phyloP scores from a whole-genome alignment of 2,888 invertebrate species.

The Didymodactylos carnosus region DNA sequence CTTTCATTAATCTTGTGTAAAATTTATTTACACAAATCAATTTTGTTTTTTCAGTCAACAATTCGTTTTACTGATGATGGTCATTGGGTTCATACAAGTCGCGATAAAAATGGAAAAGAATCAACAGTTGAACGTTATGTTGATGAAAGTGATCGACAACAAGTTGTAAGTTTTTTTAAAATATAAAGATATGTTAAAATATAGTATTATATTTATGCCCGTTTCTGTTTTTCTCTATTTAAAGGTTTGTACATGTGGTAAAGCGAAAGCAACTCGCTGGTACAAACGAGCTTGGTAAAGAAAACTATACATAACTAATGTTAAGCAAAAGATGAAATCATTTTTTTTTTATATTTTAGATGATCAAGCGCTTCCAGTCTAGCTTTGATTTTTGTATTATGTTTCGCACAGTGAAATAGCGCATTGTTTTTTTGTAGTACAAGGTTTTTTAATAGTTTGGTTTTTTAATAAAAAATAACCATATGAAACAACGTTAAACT shows the following conservation, averaged over 20 bases:
- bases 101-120: constrained; percentile 6
- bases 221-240: no score
- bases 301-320: no score
- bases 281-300: not conserved
- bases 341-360: no score
- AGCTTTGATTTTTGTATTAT: no score
- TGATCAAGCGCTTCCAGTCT: no score
- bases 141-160: not conserved
- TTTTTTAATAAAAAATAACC: no score
- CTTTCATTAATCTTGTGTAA: no score
- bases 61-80: constrained; percentile 2
- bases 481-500: no score
- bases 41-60: not conserved
- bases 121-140: not conserved
- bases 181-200: not conserved
- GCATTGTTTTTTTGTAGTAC: no score
- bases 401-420: no score
- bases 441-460: no score
- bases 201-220: not conserved
- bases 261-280: not conserved
- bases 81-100: constrained; percentile 2
- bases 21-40: not conserved
- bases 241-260: not conserved
- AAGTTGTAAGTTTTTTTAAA: not conserved
- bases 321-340: no score